phyloP scores from a whole-genome alignment of 1,140 invertebrate genomes.

The Zaprionus taronus region DNA sequence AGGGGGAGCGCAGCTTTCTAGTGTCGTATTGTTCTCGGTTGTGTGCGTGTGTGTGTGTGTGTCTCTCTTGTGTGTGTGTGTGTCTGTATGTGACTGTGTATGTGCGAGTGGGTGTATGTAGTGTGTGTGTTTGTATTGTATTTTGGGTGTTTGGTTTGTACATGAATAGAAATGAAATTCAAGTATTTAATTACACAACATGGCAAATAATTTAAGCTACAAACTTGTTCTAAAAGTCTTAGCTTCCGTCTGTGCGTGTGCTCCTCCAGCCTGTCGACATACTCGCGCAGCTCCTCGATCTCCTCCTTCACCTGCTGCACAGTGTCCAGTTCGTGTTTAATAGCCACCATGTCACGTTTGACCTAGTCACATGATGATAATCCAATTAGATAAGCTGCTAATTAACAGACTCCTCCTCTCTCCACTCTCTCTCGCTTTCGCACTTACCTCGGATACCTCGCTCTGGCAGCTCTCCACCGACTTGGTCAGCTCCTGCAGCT shows the following conservation, averaged over 20 bases:
- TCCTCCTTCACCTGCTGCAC: constrained; percentile 97
- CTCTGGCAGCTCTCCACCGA: constrained; percentile 96
- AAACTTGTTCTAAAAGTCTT: constrained; percentile 94
- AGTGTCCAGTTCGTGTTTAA: constrained; percentile 96
- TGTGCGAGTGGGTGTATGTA: constrained; percentile 37
- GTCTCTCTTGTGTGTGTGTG: constrained; percentile 50
- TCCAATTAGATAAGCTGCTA: background rate
- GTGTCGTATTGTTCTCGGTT: constrained; percentile 39
- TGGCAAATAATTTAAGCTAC: constrained; percentile 85
- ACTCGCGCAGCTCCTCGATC: constrained; percentile 95
- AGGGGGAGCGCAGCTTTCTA: constrained; percentile 37
- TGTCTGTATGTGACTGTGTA: constrained; percentile 38
- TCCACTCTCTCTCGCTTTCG: too few relatives aligned
- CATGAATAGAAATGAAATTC: constrained; percentile 84
- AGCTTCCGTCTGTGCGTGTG: constrained; percentile 94
- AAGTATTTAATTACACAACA: constrained; percentile 85
- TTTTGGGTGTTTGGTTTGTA: constrained; percentile 78
- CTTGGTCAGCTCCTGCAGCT: constrained; percentile 95
- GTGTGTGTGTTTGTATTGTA: constrained; percentile 49
- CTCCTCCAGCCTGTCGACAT: constrained; percentile 95
- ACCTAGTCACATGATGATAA: constrained; percentile 85
- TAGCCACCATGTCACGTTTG: constrained; percentile 96
- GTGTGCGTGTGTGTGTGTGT: constrained; percentile 16
- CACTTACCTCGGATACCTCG: constrained; percentile 91
- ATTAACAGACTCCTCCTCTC: background rate